Evolutionary conservation across 1,140 invertebrate species (phyloP).

Genomic region (Hirudo medicinalis): DNA sequence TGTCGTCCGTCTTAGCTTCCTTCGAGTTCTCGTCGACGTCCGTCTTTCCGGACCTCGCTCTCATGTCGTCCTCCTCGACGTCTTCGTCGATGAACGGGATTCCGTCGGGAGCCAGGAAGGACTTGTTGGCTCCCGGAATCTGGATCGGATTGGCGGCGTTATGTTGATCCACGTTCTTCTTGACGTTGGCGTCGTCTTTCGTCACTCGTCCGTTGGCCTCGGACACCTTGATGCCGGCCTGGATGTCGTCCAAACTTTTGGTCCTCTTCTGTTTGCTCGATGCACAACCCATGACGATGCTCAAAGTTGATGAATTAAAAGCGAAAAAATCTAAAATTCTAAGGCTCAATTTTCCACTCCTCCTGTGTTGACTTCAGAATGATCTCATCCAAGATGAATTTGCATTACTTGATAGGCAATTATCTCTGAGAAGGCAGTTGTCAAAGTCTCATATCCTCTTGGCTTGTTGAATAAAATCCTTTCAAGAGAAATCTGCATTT

Average conservation of each 20-base stretch:
- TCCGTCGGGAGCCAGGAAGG: constrained; percentile 16
- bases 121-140: constrained; percentile 16
- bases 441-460: too few species aligned
- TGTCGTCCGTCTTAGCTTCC: not conserved
- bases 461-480: too few species aligned
- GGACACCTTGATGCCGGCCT: not conserved
- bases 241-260: constrained; percentile 14
- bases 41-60: not conserved
- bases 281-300: constrained; percentile 12
- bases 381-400: too few species aligned
- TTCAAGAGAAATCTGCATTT: too few species aligned
- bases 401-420: too few species aligned
- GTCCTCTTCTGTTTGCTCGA: constrained; percentile 16
- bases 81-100: constrained; percentile 20
- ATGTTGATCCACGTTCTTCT: not conserved
- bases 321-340: too few species aligned
- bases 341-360: too few species aligned
- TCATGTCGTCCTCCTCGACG: not conserved
- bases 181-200: not conserved
- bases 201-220: constrained; percentile 11
- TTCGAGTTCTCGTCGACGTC: not conserved
- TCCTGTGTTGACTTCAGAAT: too few species aligned
- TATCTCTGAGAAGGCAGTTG: too few species aligned
- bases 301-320: too few species aligned
- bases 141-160: constrained; percentile 9